Conservation (phyloP, 2,888 invertebrate genomes). For the Chironomus riparius region DNA sequence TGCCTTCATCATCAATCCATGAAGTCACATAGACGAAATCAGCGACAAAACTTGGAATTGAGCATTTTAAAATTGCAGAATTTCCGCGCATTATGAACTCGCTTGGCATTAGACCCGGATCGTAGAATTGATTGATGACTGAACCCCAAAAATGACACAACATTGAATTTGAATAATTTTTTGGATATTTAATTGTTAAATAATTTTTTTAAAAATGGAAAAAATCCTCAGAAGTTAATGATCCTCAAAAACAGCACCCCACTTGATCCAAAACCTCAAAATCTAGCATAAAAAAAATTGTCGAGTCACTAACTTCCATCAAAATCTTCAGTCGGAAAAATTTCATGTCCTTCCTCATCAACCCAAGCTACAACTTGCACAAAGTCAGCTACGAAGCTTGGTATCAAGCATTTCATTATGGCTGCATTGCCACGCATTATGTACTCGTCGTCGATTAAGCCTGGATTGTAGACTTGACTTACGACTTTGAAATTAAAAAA, state of each 20-base stretch:
- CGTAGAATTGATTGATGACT: too few relatives aligned
- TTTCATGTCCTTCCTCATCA: conserved; percentile 53
- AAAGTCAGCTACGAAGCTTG: conserved; percentile 65
- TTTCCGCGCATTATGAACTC: conserved; percentile 51
- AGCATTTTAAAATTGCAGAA: conserved; percentile 62
- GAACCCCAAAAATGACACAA: too few relatives aligned
- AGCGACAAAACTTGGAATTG: conserved; percentile 64
- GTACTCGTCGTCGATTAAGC: conserved; percentile 58
- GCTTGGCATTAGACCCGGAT: not conserved
- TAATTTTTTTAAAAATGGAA: too few relatives aligned
- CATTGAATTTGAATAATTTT: too few relatives aligned
- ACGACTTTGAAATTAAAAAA: too few relatives aligned
- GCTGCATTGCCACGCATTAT: conserved; percentile 65
- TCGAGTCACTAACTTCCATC: not conserved
- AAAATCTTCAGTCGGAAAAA: conserved; percentile 28
- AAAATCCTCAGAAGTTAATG: too few relatives aligned
- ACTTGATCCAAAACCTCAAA: not conserved
- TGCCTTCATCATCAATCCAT: conserved; percentile 63
- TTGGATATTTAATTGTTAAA: too few relatives aligned
- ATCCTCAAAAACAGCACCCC: too few relatives aligned
- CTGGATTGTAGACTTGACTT: conserved; percentile 66
- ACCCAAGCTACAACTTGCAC: conserved; percentile 63
- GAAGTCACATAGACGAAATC: conserved; percentile 62
- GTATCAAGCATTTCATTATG: conserved; percentile 63
- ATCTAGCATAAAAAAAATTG: not conserved